Conservation (phyloP, 2,113 vertebrate species). For the Propithecus coquereli region DNA sequence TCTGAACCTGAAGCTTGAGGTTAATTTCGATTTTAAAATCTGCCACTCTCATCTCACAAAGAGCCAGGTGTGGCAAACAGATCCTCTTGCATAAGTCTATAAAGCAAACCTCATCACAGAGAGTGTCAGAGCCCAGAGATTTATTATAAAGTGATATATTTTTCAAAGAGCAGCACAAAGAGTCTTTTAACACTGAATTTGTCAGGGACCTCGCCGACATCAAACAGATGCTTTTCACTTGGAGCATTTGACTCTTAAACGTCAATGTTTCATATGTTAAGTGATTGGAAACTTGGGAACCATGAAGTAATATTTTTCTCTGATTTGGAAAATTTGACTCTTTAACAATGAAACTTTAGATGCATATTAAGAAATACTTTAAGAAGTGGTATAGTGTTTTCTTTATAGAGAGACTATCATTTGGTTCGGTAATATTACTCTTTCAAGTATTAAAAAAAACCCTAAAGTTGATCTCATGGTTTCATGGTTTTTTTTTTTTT, state of each 20-base stretch:
- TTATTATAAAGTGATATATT: constrained; percentile 67
- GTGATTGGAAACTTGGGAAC: constrained; percentile 74
- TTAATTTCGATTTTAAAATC: not conserved
- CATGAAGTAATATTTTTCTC: constrained; percentile 70
- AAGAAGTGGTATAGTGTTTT: constrained; percentile 47
- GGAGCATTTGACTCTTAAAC: constrained; percentile 50
- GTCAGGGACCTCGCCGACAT: constrained; percentile 51
- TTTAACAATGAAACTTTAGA: constrained; percentile 71
- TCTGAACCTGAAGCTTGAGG: not conserved
- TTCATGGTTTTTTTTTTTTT: not conserved
- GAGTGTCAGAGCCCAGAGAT: constrained; percentile 48
- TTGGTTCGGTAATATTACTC: constrained; percentile 41
- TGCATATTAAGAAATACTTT: constrained; percentile 70
- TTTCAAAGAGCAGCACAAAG: constrained; percentile 51
- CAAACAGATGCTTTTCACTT: constrained; percentile 52
- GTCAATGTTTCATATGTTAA: constrained; percentile 52
- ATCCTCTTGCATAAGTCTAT: constrained; percentile 36
- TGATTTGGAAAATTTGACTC: constrained; percentile 72
- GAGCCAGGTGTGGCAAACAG: constrained; percentile 55
- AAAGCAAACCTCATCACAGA: constrained; percentile 50
- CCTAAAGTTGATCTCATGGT: constrained; percentile 57
- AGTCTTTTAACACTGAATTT: constrained; percentile 44
- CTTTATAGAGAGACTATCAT: constrained; percentile 60
- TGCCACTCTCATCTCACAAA: not conserved
- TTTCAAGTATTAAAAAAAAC: constrained; percentile 57